Base-by-base conservation (phyloP, 64 coral and sea anemone genomes). In the Pocillopora damicornis region DNA sequence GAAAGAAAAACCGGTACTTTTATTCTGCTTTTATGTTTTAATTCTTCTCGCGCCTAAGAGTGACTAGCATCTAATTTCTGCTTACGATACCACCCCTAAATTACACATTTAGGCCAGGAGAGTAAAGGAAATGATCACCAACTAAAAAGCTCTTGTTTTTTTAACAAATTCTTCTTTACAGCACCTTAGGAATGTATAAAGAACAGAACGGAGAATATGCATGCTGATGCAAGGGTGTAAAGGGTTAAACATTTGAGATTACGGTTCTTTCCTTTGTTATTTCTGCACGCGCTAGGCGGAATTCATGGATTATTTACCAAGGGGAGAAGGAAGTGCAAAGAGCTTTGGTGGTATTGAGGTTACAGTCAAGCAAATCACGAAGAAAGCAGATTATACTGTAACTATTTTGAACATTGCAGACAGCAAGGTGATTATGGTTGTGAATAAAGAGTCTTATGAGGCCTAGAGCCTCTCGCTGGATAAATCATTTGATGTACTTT, bases 361-460 rank as follows among this genome's bases (percentile, higher is more conserved):
- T 62, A 93, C 91, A 5, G 77, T 82, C 14, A 93, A 96, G 88
- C 87, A 92, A 58, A 85, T 88, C 14, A 62, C 76, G 22, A 93
- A 88, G 76, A 92, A 93, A 74, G 37, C 94, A 16, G 94, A 96
- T 63, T 93, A 96, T 58, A 79, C 87, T 2, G 77, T 93, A 74
- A 96, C 91, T 22, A 76, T 63, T 86, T 63, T 96, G 26, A 78
- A 77, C 42, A 69, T 96, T 16, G 68, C 77, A 22, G 87, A 93
- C 26, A 93, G n/a, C 37, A 92, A 86, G 90, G 90, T 92, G 15
- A 61, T 45, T 26, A 78, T 38, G 10, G 13, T 51, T 45, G 78
- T 20, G 42, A 51, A 4, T 7, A 51, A 4, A 51, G 42, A 51
- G 42, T 51, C 42, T 7, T 51, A 51, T 51, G 7, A 51, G 76